Base-by-base conservation (phyloP, 2,888 invertebrate genomes). In the Hirtodrosophila histrioides region DNA sequence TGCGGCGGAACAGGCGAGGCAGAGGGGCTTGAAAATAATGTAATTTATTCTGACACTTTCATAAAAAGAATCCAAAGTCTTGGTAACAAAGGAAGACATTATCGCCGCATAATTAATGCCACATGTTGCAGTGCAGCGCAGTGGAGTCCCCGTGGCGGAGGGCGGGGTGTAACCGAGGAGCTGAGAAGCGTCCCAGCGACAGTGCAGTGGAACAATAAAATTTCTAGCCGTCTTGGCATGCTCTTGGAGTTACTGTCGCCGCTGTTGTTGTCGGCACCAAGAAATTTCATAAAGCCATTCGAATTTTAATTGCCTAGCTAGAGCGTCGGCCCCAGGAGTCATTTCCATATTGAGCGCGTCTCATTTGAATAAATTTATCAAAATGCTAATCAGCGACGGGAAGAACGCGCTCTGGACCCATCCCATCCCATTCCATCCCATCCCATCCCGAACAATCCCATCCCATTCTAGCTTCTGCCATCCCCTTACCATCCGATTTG, bases 11-110 rank as follows among this genome's bases (percentile, higher is more conserved):
- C 50, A 37, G 50, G 37, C 39, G 46, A 31, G 50, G 37, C 39
- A 45, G 29, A 76, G 67, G 29, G 79, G 67, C 64, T 75, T 70
- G 66, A 75, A 76, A 81, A 80, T 76, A 86, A 82, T 85, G 75
- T 85, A 87, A 88, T 88, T 74, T 85, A 88, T 87, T 87, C 78
- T 77, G 85, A 77, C 88, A 86, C 88, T 85, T 88, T 87, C 82
- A 88, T 86, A 85, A 86, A 88, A 86, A 66, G 63, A 68, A 67
- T 75, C 71, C 57, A 51, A 81, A 83, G 62, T 72, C 78, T 76
- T 56, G 69, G 69, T 69, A 78, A 76, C 84, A 80, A 77, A 87
- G 77, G 75, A 83, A 80, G 83, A 83, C 84, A 87, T 88, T 88
- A 78, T 83, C 88, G 80, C 81, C 72, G 80, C 84, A 82, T 84